Base-by-base conservation (phyloP, 2,797 vertebrate species). In the Gambelia wislizenii region DNA sequence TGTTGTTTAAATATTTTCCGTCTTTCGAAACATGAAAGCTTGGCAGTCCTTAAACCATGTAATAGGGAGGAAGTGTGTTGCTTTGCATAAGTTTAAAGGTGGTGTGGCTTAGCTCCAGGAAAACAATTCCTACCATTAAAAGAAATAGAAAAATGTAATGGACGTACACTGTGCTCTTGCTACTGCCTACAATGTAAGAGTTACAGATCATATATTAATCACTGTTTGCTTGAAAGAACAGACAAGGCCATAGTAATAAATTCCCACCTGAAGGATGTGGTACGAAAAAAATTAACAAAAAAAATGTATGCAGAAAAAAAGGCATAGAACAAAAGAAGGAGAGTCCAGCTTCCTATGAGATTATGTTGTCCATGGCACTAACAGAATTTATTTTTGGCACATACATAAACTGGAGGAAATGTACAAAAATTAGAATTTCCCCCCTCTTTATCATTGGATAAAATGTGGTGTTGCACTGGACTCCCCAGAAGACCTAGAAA, bases 181-280 rank as follows among this genome's bases (percentile, higher is more conserved):
- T n/a, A 16, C 86, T 92, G 87, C 14, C 27, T 87, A 89, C 92
- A 86, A 39, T 80, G 67, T 88, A 94, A 92, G 76, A 83, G 49
- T 27, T 85, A 61, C 36, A 36, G 59, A 64, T 86, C 18, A 77
- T 36, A 33, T 84, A 72, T 87, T 44, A 88, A 77, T 82, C 39
- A 75, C 18, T 39, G 83, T 92, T 91, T 82, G 61, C 54, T 86
- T 92, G 83, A 86, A 52, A 49, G 61, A 88, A 67, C 0, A 13
- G 44, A 61, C 76, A 93, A 89, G 61, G 89, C 42, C 64, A 77
- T 75, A 79, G 76, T 77, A 44, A 69, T 59, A 36, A 70, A 64
- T 30, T 77, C 39, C 61, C 91, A 84, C 54, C n/a, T 75, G 85
- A 76, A 91, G 8, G 74, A 74, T 89, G 7, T 5, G 69, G n/a